Evolutionary conservation across 2,888 invertebrate species (phyloP).

Genomic region (Hesperia comma): DNA sequence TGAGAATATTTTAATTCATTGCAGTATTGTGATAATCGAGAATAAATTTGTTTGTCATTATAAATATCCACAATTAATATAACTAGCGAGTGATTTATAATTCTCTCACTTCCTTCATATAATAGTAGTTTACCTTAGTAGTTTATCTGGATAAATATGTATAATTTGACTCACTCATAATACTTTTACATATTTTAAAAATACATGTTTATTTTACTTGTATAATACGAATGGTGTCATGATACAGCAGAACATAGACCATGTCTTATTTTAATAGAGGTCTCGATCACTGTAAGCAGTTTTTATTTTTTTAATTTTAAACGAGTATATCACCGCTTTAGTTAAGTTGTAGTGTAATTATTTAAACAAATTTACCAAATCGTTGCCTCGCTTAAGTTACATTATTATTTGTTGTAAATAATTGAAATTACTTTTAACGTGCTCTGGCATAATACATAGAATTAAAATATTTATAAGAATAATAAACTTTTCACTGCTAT

Average conservation of each 20-base stretch:
- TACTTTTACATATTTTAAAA: too few species aligned
- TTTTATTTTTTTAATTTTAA: slow-evolving; percentile 16
- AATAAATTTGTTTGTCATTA: too few species aligned
- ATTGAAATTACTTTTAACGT: slow-evolving; percentile 68
- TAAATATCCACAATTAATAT: too few species aligned
- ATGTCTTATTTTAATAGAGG: neutral
- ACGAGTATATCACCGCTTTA: slow-evolving; percentile 42
- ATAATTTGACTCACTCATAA: too few species aligned
- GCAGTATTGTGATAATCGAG: too few species aligned
- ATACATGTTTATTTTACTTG: too few species aligned
- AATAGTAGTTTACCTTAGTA: too few species aligned
- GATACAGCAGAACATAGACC: neutral
- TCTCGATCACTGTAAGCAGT: slow-evolving; percentile 17
- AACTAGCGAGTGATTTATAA: too few species aligned
- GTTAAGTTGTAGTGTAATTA: slow-evolving; percentile 61
- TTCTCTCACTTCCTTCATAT: too few species aligned
- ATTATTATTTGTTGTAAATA: slow-evolving; percentile 71
- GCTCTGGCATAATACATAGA: slow-evolving; percentile 76
- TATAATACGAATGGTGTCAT: neutral
- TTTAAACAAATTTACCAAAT: slow-evolving; percentile 81
- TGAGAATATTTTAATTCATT: too few species aligned
- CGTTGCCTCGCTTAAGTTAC: slow-evolving; percentile 81
- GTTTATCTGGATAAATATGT: too few species aligned
- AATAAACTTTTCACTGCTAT: slow-evolving; percentile 76
- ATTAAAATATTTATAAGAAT: slow-evolving; percentile 58